These are phyloP conservation scores for Xestia ashworthii DNA, from an alignment of 2,888 invertebrate genomes.

Conservation along the genomic window DNA sequence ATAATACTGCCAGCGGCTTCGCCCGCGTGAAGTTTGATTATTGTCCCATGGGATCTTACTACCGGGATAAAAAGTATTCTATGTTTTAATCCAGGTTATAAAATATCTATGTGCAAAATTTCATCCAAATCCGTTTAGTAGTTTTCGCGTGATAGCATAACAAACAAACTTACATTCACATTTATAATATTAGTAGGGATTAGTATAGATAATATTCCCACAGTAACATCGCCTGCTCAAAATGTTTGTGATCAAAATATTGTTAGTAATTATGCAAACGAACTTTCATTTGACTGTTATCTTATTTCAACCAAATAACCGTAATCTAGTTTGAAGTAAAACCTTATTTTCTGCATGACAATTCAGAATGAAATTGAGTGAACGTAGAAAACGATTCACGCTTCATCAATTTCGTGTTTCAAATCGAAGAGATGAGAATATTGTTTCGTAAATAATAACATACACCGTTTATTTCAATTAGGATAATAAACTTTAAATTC, in stretches of 20 bases:
- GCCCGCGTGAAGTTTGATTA: too few species aligned
- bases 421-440: constrained; percentile 18
- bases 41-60: too few species aligned
- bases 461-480: background rate
- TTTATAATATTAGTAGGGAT: too few species aligned
- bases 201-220: too few species aligned
- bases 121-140: too few species aligned
- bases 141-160: too few species aligned
- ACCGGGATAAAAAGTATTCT: too few species aligned
- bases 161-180: too few species aligned
- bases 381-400: background rate
- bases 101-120: too few species aligned
- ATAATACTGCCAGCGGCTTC: too few species aligned
- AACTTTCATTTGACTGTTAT: constrained; percentile 7
- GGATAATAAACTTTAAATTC: background rate
- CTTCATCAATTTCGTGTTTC: constrained; percentile 6
- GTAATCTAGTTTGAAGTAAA: background rate
- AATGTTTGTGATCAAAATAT: constrained; percentile 36
- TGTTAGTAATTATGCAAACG: constrained; percentile 37
- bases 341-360: background rate
- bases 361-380: constrained; percentile 10
- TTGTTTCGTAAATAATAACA: constrained; percentile 1
- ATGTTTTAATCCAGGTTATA: too few species aligned
- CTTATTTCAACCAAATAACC: constrained; percentile 16
- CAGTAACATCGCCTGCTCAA: background rate